phyloP scores from a whole-genome alignment of 1,140 invertebrate genomes.

The Polypedilum pembai region DNA sequence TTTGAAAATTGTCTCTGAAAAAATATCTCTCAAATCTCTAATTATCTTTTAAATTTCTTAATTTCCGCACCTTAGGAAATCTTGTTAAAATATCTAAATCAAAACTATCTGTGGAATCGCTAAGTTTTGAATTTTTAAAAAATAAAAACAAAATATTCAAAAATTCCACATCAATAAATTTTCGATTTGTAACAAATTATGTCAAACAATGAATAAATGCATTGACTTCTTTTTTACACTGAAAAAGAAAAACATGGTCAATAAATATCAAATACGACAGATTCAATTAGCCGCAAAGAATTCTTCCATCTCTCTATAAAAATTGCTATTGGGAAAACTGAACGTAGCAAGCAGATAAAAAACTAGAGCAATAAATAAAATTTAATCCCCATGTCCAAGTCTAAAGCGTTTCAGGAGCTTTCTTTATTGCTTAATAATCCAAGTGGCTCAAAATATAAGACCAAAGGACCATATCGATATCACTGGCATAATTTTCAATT shows the following conservation, averaged over 20 bases:
- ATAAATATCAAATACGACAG: conserved; percentile 20
- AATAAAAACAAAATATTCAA: too few species aligned
- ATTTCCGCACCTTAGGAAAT: too few species aligned
- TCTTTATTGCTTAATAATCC: conserved; percentile 25
- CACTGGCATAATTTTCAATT: not conserved
- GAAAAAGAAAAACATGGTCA: not conserved
- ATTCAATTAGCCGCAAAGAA: conserved; percentile 10
- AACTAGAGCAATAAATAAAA: conserved; percentile 18
- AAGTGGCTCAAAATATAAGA: not conserved
- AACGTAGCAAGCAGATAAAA: not conserved
- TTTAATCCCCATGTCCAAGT: not conserved
- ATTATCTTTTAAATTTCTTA: too few species aligned
- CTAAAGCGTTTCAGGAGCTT: not conserved
- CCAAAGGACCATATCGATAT: not conserved
- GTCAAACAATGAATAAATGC: too few species aligned
- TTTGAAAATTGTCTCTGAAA: too few species aligned
- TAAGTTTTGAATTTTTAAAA: too few species aligned
- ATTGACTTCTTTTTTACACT: not conserved
- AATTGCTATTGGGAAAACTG: not conserved
- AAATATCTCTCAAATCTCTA: too few species aligned
- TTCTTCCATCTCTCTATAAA: not conserved
- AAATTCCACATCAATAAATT: too few species aligned
- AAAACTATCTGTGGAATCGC: too few species aligned
- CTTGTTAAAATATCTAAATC: too few species aligned
- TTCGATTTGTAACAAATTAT: too few species aligned